Conservation (phyloP, 1,140 invertebrate genomes). For the Drosophila parabipectinata region DNA sequence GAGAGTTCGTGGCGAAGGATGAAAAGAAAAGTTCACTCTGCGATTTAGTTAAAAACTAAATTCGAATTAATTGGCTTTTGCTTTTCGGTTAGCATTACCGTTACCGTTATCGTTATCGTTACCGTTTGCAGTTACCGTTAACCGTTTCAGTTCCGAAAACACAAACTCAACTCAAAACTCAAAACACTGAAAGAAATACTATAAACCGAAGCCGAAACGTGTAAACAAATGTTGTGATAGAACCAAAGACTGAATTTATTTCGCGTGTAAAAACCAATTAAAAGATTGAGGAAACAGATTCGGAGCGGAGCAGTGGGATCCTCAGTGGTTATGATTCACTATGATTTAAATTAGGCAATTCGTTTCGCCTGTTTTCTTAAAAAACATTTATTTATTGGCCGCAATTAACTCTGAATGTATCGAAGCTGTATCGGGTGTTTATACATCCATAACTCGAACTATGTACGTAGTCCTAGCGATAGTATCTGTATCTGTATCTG, state of each 20-base stretch:
- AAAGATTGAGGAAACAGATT: constrained; percentile 32
- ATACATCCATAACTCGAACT: constrained; percentile 46
- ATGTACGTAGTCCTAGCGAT: constrained; percentile 20
- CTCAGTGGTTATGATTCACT: constrained; percentile 41
- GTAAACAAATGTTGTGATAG: constrained; percentile 84
- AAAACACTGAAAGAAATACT: constrained; percentile 5
- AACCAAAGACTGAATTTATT: constrained; percentile 84
- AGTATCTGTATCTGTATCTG: constrained; percentile 8
- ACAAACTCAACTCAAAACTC: constrained; percentile 17
- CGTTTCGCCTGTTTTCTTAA: constrained; percentile 36
- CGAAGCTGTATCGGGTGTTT: constrained; percentile 36
- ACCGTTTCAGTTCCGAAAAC: constrained; percentile 56
- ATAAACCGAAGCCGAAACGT: constrained; percentile 75
- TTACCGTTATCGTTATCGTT: constrained; percentile 39
- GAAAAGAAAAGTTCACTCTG: constrained; percentile 55
- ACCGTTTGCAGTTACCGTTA: constrained; percentile 40
- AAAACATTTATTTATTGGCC: constrained; percentile 66
- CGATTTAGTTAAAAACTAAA: constrained; percentile 77
- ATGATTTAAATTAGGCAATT: constrained; percentile 56
- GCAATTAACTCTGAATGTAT: constrained; percentile 53
- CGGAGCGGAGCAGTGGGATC: not conserved
- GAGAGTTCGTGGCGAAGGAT: constrained; percentile 3
- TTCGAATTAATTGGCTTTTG: constrained; percentile 71
- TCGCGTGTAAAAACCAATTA: constrained; percentile 70
- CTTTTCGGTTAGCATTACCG: constrained; percentile 65